Evolutionary conservation across 2,113 vertebrate species (phyloP).

Genomic region (Plestiodon gilberti): DNA sequence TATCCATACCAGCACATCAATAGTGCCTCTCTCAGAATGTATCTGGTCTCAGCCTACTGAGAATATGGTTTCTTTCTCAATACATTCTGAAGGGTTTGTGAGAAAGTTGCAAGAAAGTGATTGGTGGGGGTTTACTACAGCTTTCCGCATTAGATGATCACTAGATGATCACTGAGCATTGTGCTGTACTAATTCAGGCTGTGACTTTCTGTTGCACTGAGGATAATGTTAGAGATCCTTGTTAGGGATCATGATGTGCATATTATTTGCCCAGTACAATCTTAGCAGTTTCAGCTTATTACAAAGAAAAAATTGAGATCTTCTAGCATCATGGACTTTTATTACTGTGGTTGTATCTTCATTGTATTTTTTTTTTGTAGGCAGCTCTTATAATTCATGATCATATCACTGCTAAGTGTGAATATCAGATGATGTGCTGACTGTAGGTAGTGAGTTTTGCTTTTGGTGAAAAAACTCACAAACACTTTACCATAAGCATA

Average conservation of each 20-base stretch:
- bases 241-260: neutral
- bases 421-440: neutral
- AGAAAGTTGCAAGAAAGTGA: neutral
- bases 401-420: neutral
- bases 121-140: too few species aligned
- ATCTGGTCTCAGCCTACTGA: constrained; percentile 53
- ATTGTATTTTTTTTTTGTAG: neutral
- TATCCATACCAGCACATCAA: constrained; percentile 49
- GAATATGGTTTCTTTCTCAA: neutral
- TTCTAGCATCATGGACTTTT: neutral
- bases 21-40: constrained; percentile 55
- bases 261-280: neutral
- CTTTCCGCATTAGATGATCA: neutral
- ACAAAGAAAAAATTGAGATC: neutral
- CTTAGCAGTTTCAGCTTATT: neutral
- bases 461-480: neutral
- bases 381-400: neutral
- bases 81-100: neutral
- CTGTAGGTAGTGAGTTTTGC: neutral
- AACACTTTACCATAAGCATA: neutral
- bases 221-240: neutral
- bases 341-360: neutral
- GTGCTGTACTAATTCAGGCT: neutral
- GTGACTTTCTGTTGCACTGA: neutral
- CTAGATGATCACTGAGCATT: neutral